A percentile compares a stretch with the other conserved stretches of the same genome.
These are phyloP conservation scores for Cherax quadricarinatus DNA, from an alignment of 1,140 invertebrate genomes.

Conservation along the genomic window DNA sequence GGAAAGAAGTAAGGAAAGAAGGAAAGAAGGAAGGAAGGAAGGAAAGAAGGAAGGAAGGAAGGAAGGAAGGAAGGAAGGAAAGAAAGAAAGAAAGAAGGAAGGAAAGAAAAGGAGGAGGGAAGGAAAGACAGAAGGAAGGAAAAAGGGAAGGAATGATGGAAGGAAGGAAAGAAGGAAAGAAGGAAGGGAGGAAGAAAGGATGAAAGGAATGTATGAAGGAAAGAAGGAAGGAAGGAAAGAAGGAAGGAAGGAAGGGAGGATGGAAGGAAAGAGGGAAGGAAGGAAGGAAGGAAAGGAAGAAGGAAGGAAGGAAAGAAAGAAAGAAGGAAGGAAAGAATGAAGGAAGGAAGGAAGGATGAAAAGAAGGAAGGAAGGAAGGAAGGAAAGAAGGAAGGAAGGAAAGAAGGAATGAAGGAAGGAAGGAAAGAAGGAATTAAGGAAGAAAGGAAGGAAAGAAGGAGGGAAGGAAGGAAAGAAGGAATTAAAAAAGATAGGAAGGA, in stretches of 20 bases:
- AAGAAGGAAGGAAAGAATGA: neutral
- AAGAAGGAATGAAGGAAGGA: neutral
- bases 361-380: neutral
- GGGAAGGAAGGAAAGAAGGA: neutral
- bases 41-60: no score
- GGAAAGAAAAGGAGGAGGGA: neutral
- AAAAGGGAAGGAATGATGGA: no score
- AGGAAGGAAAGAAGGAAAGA: no score
- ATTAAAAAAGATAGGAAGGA: no score
- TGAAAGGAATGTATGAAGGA: no score
- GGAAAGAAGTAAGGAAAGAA: no score
- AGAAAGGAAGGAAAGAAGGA: neutral
- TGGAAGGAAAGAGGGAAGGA: neutral
- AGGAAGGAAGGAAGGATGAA: neutral
- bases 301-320: neutral
- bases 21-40: no score
- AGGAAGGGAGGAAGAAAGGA: no score
- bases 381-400: neutral
- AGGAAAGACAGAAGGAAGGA: no score
- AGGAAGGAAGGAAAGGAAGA: neutral
- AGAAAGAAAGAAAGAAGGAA: neutral
- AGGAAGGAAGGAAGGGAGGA: neutral
- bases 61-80: constrained; percentile 10
- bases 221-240: neutral
- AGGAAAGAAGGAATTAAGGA: no score